Evolutionary conservation across 2,888 invertebrate genomes (phyloP).

Genomic region (Torymus auratus): DNA sequence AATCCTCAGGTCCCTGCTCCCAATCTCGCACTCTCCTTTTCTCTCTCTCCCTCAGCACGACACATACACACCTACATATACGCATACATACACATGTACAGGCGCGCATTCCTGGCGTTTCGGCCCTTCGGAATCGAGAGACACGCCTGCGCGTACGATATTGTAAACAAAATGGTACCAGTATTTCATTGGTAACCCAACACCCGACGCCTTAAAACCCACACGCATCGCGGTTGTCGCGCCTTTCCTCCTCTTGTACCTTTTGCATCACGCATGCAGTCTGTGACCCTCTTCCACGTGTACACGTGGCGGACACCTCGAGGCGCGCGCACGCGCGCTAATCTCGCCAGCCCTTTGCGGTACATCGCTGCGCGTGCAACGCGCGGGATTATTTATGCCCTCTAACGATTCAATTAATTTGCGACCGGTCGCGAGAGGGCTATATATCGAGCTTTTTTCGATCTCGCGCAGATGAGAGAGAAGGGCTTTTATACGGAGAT

Average conservation of each 20-base stretch:
- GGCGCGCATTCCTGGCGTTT: constrained; percentile 1
- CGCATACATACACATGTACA: too few relatives aligned
- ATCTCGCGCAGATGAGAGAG: too few relatives aligned
- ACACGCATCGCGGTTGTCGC: constrained; percentile 69
- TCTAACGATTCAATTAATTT: too few relatives aligned
- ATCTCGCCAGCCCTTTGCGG: not conserved
- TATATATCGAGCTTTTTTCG: too few relatives aligned
- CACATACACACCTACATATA: too few relatives aligned
- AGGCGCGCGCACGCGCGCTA: not conserved
- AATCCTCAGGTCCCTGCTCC: too few relatives aligned
- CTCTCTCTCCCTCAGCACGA: not conserved
- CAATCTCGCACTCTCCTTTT: not conserved
- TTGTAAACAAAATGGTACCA: constrained; percentile 77
- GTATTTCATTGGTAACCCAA: constrained; percentile 76
- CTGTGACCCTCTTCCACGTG: not conserved
- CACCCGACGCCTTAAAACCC: constrained; percentile 70
- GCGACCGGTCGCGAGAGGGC: too few relatives aligned
- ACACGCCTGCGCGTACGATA: constrained; percentile 68
- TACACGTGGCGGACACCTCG: not conserved
- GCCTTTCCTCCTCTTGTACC: not conserved
- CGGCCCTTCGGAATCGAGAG: constrained; percentile 54
- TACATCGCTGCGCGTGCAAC: not conserved
- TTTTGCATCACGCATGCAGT: not conserved
- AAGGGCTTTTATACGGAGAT: too few relatives aligned
- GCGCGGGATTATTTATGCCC: too few relatives aligned